phyloP scores from a whole-genome alignment of 1,140 invertebrate species.

The Aphelinus atriplicis region DNA sequence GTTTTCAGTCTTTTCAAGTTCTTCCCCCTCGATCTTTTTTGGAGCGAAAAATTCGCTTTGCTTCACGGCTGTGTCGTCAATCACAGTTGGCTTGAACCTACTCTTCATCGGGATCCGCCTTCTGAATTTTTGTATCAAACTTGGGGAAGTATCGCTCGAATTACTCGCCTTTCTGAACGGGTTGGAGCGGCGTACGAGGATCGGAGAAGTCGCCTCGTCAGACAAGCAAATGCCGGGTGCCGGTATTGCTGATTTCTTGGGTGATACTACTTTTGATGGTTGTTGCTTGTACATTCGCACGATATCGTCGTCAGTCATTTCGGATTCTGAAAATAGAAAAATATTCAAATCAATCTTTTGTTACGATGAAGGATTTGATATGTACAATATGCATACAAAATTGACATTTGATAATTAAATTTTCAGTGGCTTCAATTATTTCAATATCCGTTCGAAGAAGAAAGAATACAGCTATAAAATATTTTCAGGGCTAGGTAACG shows the following conservation, averaged over 20 bases:
- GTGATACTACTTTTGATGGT: neutral
- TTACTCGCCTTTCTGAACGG: conserved; percentile 43
- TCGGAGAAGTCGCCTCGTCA: conserved; percentile 35
- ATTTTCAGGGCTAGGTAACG: no score
- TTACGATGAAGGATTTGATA: no score
- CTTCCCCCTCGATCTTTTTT: conserved; percentile 1
- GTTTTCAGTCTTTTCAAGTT: neutral
- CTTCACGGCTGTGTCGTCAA: conserved; percentile 46
- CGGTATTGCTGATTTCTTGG: conserved; percentile 7
- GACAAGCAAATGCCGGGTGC: conserved; percentile 6
- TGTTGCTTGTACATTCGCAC: conserved; percentile 36
- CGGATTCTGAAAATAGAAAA: conserved; percentile 18
- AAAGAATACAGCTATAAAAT: no score
- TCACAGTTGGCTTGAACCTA: conserved; percentile 50
- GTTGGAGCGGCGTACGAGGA: conserved; percentile 39
- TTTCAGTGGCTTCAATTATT: no score
- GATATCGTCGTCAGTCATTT: conserved; percentile 34
- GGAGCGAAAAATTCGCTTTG: conserved; percentile 53
- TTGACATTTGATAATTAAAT: no score
- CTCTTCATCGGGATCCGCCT: conserved; percentile 39
- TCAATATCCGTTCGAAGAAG: no score
- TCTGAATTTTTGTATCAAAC: conserved; percentile 42
- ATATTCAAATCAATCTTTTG: no score
- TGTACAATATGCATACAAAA: no score
- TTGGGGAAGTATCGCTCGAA: conserved; percentile 43